These are phyloP conservation scores for Bactericera cockerelli DNA, from an alignment of 1,140 invertebrate genomes.

Conservation along the genomic window DNA sequence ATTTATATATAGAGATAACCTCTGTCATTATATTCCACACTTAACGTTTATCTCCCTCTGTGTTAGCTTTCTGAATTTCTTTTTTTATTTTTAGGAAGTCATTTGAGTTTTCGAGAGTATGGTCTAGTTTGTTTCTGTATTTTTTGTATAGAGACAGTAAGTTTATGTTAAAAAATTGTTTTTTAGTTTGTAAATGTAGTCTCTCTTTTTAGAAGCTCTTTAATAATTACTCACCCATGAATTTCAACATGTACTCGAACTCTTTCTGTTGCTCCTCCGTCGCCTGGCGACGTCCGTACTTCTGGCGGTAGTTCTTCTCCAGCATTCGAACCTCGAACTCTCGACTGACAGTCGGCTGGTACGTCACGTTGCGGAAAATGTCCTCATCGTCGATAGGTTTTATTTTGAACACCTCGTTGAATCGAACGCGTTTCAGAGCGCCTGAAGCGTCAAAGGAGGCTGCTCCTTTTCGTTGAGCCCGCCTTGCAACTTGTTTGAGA, in stretches of 20 bases:
- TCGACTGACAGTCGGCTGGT: background rate
- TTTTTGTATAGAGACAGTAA: too few species aligned
- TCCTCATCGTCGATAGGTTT: background rate
- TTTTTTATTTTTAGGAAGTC: too few species aligned
- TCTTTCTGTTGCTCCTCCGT: background rate
- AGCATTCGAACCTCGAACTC: constrained; percentile 3
- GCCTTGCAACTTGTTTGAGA: background rate
- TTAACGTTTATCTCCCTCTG: too few species aligned
- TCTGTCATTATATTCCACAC: too few species aligned
- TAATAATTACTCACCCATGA: background rate
- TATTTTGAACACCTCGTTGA: background rate
- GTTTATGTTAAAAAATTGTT: too few species aligned
- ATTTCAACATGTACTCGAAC: background rate
- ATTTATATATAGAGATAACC: too few species aligned
- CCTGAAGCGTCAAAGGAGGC: background rate
- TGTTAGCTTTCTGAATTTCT: too few species aligned
- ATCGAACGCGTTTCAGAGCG: background rate
- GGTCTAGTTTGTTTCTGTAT: too few species aligned
- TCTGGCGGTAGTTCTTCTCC: background rate
- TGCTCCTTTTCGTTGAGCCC: background rate
- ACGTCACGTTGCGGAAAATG: background rate
- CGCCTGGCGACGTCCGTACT: background rate
- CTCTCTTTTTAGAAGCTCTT: too few species aligned
- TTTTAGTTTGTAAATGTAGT: too few species aligned
- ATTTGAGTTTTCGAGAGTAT: too few species aligned